These are phyloP conservation scores for Psylliodes chrysocephalus DNA, from an alignment of 2,888 invertebrate species.

Conservation along the genomic window DNA sequence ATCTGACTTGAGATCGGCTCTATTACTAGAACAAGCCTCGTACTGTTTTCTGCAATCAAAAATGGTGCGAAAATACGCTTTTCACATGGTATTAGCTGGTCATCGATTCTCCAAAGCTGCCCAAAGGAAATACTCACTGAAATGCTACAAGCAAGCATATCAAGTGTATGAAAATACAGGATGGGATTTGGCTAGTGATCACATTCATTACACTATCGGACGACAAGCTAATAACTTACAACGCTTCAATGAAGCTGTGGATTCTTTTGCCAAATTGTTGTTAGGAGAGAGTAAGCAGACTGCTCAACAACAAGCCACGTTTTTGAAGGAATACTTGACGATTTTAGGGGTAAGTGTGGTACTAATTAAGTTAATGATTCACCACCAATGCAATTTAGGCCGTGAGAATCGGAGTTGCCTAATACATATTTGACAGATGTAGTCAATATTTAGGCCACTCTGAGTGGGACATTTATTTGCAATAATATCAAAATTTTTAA, in stretches of 20 bases:
- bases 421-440: too few species aligned
- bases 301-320: constrained; percentile 79
- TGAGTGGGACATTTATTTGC: too few species aligned
- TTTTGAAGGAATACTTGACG: constrained; percentile 87
- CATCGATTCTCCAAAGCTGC: constrained; percentile 94
- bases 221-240: constrained; percentile 87
- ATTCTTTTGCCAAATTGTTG: constrained; percentile 82
- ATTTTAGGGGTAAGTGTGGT: constrained; percentile 78
- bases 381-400: too few species aligned
- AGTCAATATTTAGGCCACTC: too few species aligned
- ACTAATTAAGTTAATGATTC: neutral
- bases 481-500: too few species aligned
- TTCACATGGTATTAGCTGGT: constrained; percentile 96
- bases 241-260: constrained; percentile 74
- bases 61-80: constrained; percentile 93
- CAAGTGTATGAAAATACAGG: constrained; percentile 78
- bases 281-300: constrained; percentile 77
- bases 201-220: constrained; percentile 94
- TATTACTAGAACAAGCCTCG: constrained; percentile 94
- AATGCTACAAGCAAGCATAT: constrained; percentile 92
- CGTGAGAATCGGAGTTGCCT: too few species aligned
- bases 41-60: constrained; percentile 84
- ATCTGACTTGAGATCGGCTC: constrained; percentile 93
- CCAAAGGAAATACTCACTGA: constrained; percentile 89
- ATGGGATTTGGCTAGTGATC: constrained; percentile 95